Evolutionary conservation across 2,797 vertebrate species (phyloP).

Genomic region (Podarcis siculus): DNA sequence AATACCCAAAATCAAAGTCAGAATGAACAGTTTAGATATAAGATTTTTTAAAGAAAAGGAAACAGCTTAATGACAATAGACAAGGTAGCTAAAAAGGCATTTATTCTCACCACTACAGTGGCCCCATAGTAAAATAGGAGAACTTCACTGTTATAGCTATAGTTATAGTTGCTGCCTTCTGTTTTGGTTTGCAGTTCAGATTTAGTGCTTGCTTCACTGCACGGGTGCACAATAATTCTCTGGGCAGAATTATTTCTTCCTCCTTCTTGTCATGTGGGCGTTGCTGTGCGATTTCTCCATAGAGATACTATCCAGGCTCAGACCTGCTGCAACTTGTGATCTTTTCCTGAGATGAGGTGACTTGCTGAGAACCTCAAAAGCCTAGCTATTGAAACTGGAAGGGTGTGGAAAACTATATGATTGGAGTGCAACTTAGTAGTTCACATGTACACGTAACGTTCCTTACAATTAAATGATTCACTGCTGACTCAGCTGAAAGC

Average conservation of each 20-base stretch:
- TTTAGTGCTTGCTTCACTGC: no score
- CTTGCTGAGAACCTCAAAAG: not conserved
- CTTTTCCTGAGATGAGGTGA: not conserved
- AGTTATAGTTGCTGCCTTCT: no score
- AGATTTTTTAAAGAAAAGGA: not conserved
- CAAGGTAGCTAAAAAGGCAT: not conserved
- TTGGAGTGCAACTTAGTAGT: not conserved
- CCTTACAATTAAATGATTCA: not conserved
- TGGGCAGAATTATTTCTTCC: no score
- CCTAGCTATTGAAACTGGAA: not conserved
- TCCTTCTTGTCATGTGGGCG: not conserved
- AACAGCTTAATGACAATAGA: not conserved
- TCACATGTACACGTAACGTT: not conserved
- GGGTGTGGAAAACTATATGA: not conserved
- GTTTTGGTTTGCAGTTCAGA: no score
- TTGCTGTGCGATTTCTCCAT: not conserved
- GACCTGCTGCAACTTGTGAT: not conserved
- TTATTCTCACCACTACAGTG: not conserved
- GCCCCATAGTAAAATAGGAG: no score
- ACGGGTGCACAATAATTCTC: no score
- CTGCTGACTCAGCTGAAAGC: not conserved
- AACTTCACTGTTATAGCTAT: no score
- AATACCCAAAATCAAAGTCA: conserved; percentile 38
- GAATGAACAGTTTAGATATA: not conserved
- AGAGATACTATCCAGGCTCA: not conserved